A percentile compares a stretch with the other conserved stretches of the same genome.
These are phyloP conservation scores for Argyrosomus regius DNA, from an alignment of 2,797 vertebrate species.

Conservation along the genomic window DNA sequence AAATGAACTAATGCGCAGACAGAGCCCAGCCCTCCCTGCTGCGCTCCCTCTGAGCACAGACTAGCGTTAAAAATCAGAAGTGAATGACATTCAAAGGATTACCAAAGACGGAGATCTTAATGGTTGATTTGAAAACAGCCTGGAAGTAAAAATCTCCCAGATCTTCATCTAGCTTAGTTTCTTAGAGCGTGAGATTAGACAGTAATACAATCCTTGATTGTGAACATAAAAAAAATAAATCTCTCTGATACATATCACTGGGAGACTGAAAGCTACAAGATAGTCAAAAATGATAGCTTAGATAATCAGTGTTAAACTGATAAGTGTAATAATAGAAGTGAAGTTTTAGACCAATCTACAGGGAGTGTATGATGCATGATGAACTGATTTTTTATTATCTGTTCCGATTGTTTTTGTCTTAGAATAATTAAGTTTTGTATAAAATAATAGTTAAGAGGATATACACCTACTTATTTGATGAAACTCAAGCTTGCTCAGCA, in stretches of 20 bases:
- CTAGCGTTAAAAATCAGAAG: slow-evolving; percentile 60
- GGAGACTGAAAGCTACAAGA: slow-evolving; percentile 59
- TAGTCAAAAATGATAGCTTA: slow-evolving; percentile 54
- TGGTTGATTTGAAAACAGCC: slow-evolving; percentile 73
- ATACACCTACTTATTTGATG: background rate
- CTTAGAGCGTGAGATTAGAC: slow-evolving; percentile 76
- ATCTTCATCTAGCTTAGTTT: slow-evolving; percentile 73
- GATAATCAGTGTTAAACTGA: slow-evolving; percentile 74
- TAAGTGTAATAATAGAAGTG: slow-evolving; percentile 58
- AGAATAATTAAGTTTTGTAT: background rate
- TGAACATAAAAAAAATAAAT: slow-evolving; percentile 77
- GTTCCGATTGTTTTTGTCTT: slow-evolving; percentile 26
- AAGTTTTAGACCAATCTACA: slow-evolving; percentile 58
- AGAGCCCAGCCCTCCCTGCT: slow-evolving; percentile 38
- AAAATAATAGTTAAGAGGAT: slow-evolving; percentile 7
- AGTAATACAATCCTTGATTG: slow-evolving; percentile 72
- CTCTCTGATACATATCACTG: slow-evolving; percentile 68
- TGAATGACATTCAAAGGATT: slow-evolving; percentile 77
- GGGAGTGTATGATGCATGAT: slow-evolving; percentile 1
- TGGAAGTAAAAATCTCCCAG: slow-evolving; percentile 71
- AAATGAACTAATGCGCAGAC: slow-evolving; percentile 27
- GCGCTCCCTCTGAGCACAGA: slow-evolving; percentile 41
- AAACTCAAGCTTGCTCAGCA: slow-evolving; percentile 15
- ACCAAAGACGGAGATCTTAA: slow-evolving; percentile 72
- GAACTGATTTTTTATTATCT: slow-evolving; percentile 24